These are phyloP conservation scores for Protophormia terraenovae DNA, from an alignment of 2,888 invertebrate genomes.

Conservation along the genomic window DNA sequence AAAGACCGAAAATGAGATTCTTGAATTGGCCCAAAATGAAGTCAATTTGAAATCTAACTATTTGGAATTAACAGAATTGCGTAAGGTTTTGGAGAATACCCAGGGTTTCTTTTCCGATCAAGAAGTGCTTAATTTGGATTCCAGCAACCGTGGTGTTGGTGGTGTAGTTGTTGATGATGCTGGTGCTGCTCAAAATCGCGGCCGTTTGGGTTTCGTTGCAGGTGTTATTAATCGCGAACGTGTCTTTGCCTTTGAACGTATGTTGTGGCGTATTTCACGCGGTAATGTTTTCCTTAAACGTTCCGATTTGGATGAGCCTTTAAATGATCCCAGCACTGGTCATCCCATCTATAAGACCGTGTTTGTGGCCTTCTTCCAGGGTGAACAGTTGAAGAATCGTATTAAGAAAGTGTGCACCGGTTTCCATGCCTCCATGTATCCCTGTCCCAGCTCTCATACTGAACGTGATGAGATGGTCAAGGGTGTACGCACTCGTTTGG, in stretches of 20 bases:
- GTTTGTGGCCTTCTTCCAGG: constrained; percentile 92
- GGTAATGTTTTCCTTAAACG: constrained; percentile 94
- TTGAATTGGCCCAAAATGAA: constrained; percentile 96
- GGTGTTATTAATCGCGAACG: constrained; percentile 93
- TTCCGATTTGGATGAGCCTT: constrained; percentile 88
- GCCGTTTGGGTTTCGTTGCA: constrained; percentile 87
- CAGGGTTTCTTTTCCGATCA: constrained; percentile 83
- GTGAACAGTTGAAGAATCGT: constrained; percentile 91
- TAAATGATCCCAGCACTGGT: constrained; percentile 88
- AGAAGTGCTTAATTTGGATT: constrained; percentile 79
- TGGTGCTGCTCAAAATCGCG: constrained; percentile 78
- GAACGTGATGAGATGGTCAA: constrained; percentile 93
- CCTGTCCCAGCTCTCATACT: constrained; percentile 90
- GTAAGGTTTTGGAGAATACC: constrained; percentile 96
- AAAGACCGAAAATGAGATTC: constrained; percentile 97
- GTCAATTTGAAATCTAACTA: constrained; percentile 96
- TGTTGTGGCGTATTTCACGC: constrained; percentile 94
- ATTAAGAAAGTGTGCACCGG: constrained; percentile 95
- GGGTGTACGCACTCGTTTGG: constrained; percentile 91
- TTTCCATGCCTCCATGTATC: constrained; percentile 93
- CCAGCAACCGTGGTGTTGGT: constrained; percentile 88
- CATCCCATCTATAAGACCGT: constrained; percentile 91
- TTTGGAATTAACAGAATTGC: constrained; percentile 95
- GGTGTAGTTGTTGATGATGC: constrained; percentile 81
- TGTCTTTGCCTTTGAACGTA: constrained; percentile 92